phyloP scores from a whole-genome alignment of 2,113 vertebrate genomes.

The Rhegmatorhina hoffmannsi region DNA sequence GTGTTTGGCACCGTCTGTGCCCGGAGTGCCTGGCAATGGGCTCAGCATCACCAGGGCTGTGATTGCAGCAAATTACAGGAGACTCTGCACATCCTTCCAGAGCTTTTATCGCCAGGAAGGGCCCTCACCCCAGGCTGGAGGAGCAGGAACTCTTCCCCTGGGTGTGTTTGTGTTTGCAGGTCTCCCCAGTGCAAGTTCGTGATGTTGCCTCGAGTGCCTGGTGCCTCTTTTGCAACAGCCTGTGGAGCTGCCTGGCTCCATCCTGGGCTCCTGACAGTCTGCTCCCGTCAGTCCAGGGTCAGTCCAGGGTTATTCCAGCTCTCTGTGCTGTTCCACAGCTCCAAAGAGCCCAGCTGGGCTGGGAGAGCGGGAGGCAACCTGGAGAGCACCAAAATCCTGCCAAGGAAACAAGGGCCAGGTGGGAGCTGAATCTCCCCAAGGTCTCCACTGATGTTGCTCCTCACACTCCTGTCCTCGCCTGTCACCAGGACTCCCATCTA shows the following conservation, averaged over 20 bases:
- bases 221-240: background rate
- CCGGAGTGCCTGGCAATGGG: background rate
- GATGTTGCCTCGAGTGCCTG: background rate
- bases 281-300: background rate
- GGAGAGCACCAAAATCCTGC: background rate
- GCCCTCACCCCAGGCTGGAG: background rate
- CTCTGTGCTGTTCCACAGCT: fast-evolving
- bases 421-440: background rate
- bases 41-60: background rate
- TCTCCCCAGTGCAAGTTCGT: background rate
- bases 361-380: fast-evolving
- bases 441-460: background rate
- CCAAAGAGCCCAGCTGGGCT: background rate
- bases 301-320: background rate
- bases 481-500: background rate
- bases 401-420: background rate
- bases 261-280: background rate
- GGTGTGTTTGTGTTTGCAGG: background rate
- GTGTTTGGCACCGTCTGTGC: background rate
- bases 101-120: fast-evolving
- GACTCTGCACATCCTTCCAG: fast-evolving
- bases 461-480: background rate
- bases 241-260: background rate
- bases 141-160: background rate
- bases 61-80: background rate